Evolutionary conservation across 2,797 vertebrate genomes (phyloP).

Genomic region (Triplophysa yarkandensis): DNA sequence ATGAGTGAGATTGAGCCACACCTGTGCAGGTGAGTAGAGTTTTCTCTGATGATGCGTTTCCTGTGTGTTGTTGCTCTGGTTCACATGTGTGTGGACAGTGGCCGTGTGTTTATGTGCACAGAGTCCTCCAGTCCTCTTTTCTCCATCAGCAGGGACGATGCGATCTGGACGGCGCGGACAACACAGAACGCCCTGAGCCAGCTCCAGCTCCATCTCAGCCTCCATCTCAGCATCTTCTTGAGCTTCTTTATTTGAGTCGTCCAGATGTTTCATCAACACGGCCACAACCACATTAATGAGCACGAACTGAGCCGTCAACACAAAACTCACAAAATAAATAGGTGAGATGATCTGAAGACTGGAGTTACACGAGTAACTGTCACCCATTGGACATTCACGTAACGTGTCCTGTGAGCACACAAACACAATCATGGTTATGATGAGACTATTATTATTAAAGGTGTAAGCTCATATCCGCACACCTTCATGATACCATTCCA

Average conservation of each 20-base stretch:
- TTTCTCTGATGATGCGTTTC: slow-evolving; percentile 76
- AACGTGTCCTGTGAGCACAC: slow-evolving; percentile 66
- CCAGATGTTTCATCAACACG: slow-evolving; percentile 88
- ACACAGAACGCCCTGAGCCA: slow-evolving; percentile 85
- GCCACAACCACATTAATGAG: slow-evolving; percentile 97
- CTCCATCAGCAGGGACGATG: neutral
- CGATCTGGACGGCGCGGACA: slow-evolving; percentile 74
- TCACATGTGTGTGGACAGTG: slow-evolving; percentile 38
- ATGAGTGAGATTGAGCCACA: slow-evolving; percentile 59
- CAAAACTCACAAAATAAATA: slow-evolving; percentile 95
- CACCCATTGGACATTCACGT: slow-evolving; percentile 79
- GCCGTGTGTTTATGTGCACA: slow-evolving; percentile 33
- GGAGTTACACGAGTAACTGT: slow-evolving; percentile 84
- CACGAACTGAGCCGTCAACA: slow-evolving; percentile 95
- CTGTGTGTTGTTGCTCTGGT: slow-evolving; percentile 52
- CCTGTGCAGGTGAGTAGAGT: slow-evolving; percentile 91
- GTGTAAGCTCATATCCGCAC: neutral
- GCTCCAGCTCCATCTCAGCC: slow-evolving; percentile 90
- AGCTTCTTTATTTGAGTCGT: slow-evolving; percentile 95
- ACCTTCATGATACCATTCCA: slow-evolving; percentile 99
- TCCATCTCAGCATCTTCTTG: slow-evolving; percentile 96
- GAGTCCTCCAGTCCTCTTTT: slow-evolving; percentile 24
- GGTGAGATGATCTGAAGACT: slow-evolving; percentile 95
- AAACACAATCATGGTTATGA: no score
- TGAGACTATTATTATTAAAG: no score